Percentiles rank a stretch among this genome's conserved stretches.
Evolutionary conservation across 2,888 invertebrate genomes (phyloP).

Genomic region (Erannis defoliaria): DNA sequence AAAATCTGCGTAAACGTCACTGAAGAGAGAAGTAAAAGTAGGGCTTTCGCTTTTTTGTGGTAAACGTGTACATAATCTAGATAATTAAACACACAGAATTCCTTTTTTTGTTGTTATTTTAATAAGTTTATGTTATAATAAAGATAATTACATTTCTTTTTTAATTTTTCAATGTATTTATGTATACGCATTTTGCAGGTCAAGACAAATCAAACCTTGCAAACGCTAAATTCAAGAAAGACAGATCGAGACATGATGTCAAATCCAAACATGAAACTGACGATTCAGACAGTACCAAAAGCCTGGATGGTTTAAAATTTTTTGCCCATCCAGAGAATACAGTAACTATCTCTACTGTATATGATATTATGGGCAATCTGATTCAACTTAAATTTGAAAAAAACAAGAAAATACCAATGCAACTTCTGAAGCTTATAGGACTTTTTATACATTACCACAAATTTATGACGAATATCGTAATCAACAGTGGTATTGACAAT

Average conservation of each 20-base stretch:
- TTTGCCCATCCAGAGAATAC: not conserved
- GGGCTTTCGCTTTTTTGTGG: too few species aligned
- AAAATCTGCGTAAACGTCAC: too few species aligned
- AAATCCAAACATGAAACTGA: not conserved
- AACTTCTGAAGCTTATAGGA: slow-evolving; percentile 57
- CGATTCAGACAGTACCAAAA: not conserved
- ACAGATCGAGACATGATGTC: not conserved
- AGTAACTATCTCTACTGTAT: slow-evolving; percentile 47
- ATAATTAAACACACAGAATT: too few species aligned
- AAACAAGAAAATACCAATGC: slow-evolving; percentile 55
- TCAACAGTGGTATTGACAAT: slow-evolving; percentile 54
- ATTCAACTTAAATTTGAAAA: slow-evolving; percentile 58
- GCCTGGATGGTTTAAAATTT: too few species aligned
- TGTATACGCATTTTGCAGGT: not conserved
- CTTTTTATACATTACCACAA: slow-evolving; percentile 58
- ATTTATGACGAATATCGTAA: slow-evolving; percentile 51
- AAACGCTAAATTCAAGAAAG: not conserved
- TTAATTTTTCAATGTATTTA: not conserved
- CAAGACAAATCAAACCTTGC: not conserved
- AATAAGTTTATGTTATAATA: too few species aligned
- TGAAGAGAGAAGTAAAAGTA: too few species aligned
- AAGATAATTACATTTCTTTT: too few species aligned
- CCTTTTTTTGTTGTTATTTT: too few species aligned
- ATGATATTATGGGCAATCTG: slow-evolving; percentile 53
- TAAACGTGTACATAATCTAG: too few species aligned